Base-by-base conservation (phyloP, 2,797 vertebrate species). In the Cyprinodon diabolis region DNA sequence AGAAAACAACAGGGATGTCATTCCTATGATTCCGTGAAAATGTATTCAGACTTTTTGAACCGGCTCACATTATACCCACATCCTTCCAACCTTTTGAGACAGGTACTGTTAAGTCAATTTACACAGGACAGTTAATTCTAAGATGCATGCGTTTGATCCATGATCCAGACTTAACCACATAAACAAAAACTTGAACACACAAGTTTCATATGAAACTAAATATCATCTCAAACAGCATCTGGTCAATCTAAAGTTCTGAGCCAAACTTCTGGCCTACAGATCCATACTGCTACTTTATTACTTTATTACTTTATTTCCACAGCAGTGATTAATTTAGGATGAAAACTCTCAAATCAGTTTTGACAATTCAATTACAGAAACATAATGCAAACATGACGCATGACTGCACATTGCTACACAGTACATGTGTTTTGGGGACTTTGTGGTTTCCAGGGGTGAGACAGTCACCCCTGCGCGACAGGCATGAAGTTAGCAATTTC, bases 401-500 rank as follows among this genome's bases (percentile, higher is more conserved):
- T 68, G 81, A 74, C 72, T 81, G 65, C 51, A 84, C 72, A 69
- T 87, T 72, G 80, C 86, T 75, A 80, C 43, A 80, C 48, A 51
- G 48, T 79, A 74, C 84, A 86, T 81, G 60, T 78, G 78, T 81
- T 89, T 69, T 58, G 58, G 65, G 81, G 69, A 60, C 74, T 79
- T 47, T 82, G 76, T 49, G 40, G 78, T 89, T 79, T 71, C 68
- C 80, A 66, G 67, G 72, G 78, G 84, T 84, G 76, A 85, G 68
- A 78, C 37, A 51, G 67, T 72, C 47, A 60, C 23, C 35, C 49
- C 82, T 77, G 68, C 72, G 80, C 66, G 80, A 86, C 72, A 87
- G 68, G 85, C 79, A 80, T 79, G 73, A 86, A 86, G 81, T 85
- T 72, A 35, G 63, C 35, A 84, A 82, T 65, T 86, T 79, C 79